phyloP scores from a whole-genome alignment of 2,797 vertebrate genomes.

The Cryptoprocta ferox region DNA sequence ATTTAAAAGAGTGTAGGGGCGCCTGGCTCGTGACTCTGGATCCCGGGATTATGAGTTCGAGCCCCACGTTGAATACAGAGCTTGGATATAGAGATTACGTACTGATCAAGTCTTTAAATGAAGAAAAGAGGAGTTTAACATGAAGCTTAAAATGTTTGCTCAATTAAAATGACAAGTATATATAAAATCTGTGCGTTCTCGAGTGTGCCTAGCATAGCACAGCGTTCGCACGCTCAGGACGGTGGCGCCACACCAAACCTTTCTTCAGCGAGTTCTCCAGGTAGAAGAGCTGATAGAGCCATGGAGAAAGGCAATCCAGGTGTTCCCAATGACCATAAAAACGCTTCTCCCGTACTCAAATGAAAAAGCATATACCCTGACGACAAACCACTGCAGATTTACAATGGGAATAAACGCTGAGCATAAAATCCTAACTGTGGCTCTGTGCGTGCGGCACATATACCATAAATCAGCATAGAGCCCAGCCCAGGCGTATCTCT shows the following conservation, averaged over 20 bases:
- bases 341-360: slow-evolving; percentile 13
- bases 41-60: not conserved
- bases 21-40: not conserved
- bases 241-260: not conserved
- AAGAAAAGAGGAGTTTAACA: not conserved
- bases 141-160: not conserved
- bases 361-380: not conserved
- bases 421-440: slow-evolving; percentile 30
- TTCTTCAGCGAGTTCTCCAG: not conserved
- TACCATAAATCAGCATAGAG: not conserved
- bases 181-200: not conserved
- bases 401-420: slow-evolving; percentile 21
- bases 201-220: not conserved
- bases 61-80: not conserved
- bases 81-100: not conserved
- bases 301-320: not conserved
- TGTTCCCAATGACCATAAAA: slow-evolving; percentile 9
- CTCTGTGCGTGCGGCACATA: not conserved
- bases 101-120: not conserved
- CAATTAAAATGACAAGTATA: not conserved
- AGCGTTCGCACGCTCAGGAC: not conserved
- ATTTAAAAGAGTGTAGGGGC: not conserved
- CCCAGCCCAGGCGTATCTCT: not conserved
- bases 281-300: not conserved
- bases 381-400: slow-evolving; percentile 16